These are phyloP conservation scores for Andinoacara biseriatus DNA, from an alignment of 2,113 vertebrate species.

Conservation along the genomic window DNA sequence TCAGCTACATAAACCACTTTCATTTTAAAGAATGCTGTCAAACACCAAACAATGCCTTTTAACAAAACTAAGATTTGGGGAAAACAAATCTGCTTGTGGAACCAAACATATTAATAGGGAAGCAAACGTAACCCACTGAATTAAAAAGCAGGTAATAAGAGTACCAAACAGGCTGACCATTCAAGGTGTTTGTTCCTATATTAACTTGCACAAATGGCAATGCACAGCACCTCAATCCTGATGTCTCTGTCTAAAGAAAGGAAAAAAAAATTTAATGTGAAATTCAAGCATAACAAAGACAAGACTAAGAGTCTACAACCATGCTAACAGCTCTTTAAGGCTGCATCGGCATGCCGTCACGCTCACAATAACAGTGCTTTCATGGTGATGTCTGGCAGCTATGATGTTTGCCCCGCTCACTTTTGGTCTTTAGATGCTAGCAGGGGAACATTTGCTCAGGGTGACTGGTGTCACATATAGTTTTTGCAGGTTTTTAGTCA, in stretches of 20 bases:
- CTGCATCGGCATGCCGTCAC: neutral
- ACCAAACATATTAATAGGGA: neutral
- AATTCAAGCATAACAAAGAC: neutral
- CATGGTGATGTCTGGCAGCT: neutral
- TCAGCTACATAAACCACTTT: neutral
- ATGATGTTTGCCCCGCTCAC: rapidly evolving
- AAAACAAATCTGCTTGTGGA: neutral
- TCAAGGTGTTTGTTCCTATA: neutral
- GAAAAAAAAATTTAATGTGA: neutral
- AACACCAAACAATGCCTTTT: neutral
- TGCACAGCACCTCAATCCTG: neutral
- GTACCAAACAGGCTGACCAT: neutral
- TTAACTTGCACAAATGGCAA: neutral
- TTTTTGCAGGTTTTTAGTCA: neutral
- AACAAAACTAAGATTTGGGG: neutral
- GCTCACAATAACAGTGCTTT: too few relatives aligned
- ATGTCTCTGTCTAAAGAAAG: neutral
- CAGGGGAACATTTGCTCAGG: neutral
- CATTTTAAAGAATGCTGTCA: neutral
- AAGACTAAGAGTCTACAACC: neutral
- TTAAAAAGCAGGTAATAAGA: neutral
- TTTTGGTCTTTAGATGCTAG: neutral
- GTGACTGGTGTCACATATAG: neutral
- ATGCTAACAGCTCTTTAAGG: neutral
- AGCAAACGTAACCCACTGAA: neutral